These are phyloP conservation scores for Chrysaora quinquecirrha DNA, from an alignment of 30 jellyfish, hydroid and myxozoan genomes.

Conservation along the genomic window DNA sequence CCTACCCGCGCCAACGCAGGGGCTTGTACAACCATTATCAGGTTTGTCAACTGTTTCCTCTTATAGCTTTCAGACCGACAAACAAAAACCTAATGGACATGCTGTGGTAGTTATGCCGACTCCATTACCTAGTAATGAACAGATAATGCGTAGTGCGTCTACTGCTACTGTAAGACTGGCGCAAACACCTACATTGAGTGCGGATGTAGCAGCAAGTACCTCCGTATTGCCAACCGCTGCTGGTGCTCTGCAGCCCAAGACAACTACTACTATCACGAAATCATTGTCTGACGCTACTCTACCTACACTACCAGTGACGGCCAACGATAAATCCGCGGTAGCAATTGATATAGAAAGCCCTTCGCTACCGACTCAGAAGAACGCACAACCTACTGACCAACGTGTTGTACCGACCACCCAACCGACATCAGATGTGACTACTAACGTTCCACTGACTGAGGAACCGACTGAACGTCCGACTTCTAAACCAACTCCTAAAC, in stretches of 20 bases:
- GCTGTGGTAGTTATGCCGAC: not conserved
- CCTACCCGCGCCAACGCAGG: slow-evolving; percentile 57
- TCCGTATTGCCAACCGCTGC: not conserved
- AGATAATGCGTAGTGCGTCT: not conserved
- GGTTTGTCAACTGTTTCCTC: slow-evolving; percentile 56
- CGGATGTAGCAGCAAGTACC: not conserved
- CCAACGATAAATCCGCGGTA: not conserved
- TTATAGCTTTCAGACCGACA: not conserved
- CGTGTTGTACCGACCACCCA: not conserved
- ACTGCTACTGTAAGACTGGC: slow-evolving; percentile 7
- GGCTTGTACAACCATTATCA: slow-evolving; percentile 34
- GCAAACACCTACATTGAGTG: slow-evolving; percentile 14
- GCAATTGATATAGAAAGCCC: not conserved
- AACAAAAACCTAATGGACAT: not conserved
- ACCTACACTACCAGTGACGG: not conserved
- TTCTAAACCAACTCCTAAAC: not conserved
- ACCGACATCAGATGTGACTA: slow-evolving; percentile 1
- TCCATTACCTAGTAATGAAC: not conserved
- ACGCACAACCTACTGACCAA: not conserved
- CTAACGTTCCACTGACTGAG: not conserved
- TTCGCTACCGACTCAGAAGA: not conserved
- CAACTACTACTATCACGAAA: not conserved
- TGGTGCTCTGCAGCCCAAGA: too few species aligned
- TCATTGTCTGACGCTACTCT: not conserved
- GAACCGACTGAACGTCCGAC: not conserved